These are phyloP conservation scores for Manis javanica DNA, from an alignment of 2,797 vertebrate species.

Conservation along the genomic window DNA sequence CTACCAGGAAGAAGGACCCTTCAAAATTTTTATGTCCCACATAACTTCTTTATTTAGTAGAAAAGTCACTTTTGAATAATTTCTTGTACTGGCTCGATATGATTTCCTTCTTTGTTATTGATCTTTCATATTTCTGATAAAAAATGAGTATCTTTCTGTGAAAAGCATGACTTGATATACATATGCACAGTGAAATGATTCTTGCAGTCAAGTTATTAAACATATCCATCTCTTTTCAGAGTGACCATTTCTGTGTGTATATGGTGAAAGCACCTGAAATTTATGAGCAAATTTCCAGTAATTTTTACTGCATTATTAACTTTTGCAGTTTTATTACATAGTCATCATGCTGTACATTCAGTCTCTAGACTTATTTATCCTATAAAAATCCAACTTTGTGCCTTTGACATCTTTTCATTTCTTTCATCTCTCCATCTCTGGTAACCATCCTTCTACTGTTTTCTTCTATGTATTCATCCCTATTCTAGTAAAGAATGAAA, in stretches of 20 bases:
- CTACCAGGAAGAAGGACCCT: background rate
- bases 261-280: background rate
- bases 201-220: background rate
- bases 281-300: background rate
- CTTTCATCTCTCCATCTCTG: background rate
- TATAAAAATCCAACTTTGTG: background rate
- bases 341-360: background rate
- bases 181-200: background rate
- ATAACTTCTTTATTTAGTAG: background rate
- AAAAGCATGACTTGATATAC: background rate
- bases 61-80: background rate
- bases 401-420: background rate
- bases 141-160: background rate
- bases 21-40: background rate
- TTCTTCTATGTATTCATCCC: background rate
- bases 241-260: background rate
- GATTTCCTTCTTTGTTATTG: background rate
- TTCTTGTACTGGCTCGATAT: background rate
- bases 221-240: background rate
- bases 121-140: background rate
- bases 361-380: background rate
- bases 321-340: background rate
- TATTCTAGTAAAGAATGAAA: background rate
- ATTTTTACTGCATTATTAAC: background rate
- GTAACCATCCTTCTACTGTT: background rate